phyloP scores from a whole-genome alignment of 2,888 invertebrate species.

The Agrochola litura region DNA sequence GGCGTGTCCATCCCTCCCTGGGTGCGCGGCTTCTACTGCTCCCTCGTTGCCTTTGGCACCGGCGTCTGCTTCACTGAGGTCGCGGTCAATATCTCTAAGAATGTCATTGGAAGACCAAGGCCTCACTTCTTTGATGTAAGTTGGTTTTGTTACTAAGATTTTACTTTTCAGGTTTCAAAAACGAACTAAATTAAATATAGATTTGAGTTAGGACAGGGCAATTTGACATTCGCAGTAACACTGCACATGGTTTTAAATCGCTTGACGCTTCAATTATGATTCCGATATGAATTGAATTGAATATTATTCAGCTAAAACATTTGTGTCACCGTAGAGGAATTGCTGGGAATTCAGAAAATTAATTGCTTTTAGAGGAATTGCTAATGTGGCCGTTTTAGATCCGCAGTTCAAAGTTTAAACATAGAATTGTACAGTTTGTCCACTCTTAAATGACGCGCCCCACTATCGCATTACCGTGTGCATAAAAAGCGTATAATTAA shows the following conservation, averaged over 20 bases:
- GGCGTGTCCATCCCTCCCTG: slow-evolving; percentile 92
- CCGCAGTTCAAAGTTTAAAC: not conserved
- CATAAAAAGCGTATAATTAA: no score
- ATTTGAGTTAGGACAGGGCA: no score
- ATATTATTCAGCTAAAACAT: no score
- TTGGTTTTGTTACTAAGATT: slow-evolving; percentile 53
- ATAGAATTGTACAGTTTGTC: not conserved
- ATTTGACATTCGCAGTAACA: not conserved
- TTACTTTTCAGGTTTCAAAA: not conserved
- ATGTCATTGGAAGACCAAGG: slow-evolving; percentile 97
- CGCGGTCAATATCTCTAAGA: slow-evolving; percentile 97
- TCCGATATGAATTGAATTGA: no score
- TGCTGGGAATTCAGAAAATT: no score
- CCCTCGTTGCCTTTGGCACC: slow-evolving; percentile 94
- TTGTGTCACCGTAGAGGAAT: no score
- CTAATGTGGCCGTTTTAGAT: no score
- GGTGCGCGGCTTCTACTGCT: slow-evolving; percentile 93
- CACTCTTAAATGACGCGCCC: no score
- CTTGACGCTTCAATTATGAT: not conserved
- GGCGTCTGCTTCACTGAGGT: slow-evolving; percentile 96
- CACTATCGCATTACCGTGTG: no score
- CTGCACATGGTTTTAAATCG: not conserved
- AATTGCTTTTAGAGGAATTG: no score
- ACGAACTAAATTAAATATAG: not conserved
- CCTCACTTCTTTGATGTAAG: slow-evolving; percentile 97